Base-by-base conservation (phyloP, 1,140 invertebrate species). In the Diabrotica undecimpunctata region DNA sequence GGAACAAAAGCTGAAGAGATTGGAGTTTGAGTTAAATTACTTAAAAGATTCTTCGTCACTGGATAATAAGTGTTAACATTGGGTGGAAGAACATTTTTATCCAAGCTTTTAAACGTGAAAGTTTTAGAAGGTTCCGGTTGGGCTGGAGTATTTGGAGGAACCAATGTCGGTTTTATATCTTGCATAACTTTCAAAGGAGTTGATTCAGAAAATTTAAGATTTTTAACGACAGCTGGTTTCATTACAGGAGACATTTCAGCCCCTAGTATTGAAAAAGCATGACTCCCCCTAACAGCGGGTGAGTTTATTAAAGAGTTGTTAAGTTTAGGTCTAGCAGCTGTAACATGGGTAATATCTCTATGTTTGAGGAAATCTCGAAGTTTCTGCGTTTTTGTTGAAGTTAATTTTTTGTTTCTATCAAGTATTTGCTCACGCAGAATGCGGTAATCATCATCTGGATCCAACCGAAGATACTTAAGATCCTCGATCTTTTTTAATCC, bases 271-370 rank as follows among this genome's bases (percentile, higher is more conserved):
- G 66, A 65, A 54, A 41, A 62, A n/a, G 57, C 51, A 35, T 65
- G 52, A 53, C 66, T 65, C 10, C 51, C 50, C 59, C 64, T 70
- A 46, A 50, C 65, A n/a, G 56, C 56, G 10, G 70, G 65, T 4
- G 71, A 68, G 14, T 62, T 59, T 53, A 70, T 60, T 5, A 63
- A 13, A 38, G 67, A 70, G 55, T 46, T 67, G 6, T 67, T 64
- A 12, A 74, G 51, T 63, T 75, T 69, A n/a, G 75, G 73, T 63
- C 74, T 77, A 7, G 62, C 63, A 8, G 61, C 61, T 25, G 64
- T 64, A 37, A 77, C 66, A 54, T 66, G 61, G 4, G 66, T 51
- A 13, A 76, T 61, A 37, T 71, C 61, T 53, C 70, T 66, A 8
- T 67, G 62, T 63, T 71, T 68, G 1, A 77, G 58, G 35, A 74